These are phyloP conservation scores for Acleris cristana DNA, from an alignment of 2,888 invertebrate genomes.

Conservation along the genomic window DNA sequence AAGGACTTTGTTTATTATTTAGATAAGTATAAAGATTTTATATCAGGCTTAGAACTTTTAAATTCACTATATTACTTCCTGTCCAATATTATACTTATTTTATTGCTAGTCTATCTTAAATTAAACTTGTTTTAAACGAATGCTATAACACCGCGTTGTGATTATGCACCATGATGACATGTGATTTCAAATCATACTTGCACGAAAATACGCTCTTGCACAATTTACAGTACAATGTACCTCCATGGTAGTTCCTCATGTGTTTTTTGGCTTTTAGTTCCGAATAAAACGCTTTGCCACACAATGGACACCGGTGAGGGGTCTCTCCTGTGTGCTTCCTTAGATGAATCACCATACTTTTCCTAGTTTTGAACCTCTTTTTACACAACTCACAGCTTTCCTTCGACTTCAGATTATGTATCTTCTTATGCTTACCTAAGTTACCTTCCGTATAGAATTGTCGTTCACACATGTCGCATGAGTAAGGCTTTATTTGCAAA, in stretches of 20 bases:
- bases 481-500: slow-evolving; percentile 74
- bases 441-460: slow-evolving; percentile 71
- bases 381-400: slow-evolving; percentile 69
- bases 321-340: slow-evolving; percentile 70
- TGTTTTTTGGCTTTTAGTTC: slow-evolving; percentile 57
- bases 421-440: slow-evolving; percentile 63
- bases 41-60: too few species aligned
- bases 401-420: slow-evolving; percentile 59
- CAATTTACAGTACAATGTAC: slow-evolving; percentile 62
- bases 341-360: slow-evolving; percentile 67
- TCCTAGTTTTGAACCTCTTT: slow-evolving; percentile 63
- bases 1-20: too few species aligned
- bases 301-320: slow-evolving; percentile 66
- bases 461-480: slow-evolving; percentile 74
- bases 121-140: slow-evolving; percentile 23
- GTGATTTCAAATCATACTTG: slow-evolving; percentile 60
- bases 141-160: slow-evolving; percentile 51
- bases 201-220: slow-evolving; percentile 62
- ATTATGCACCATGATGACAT: slow-evolving; percentile 60
- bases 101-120: slow-evolving; percentile 9
- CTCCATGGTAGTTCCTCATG: slow-evolving; percentile 66
- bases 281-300: slow-evolving; percentile 62
- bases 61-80: too few species aligned
- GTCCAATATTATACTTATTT: too few species aligned
- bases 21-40: too few species aligned